phyloP scores from a whole-genome alignment of 2,888 invertebrate genomes.

The Scaptomyza caliginosa region DNA sequence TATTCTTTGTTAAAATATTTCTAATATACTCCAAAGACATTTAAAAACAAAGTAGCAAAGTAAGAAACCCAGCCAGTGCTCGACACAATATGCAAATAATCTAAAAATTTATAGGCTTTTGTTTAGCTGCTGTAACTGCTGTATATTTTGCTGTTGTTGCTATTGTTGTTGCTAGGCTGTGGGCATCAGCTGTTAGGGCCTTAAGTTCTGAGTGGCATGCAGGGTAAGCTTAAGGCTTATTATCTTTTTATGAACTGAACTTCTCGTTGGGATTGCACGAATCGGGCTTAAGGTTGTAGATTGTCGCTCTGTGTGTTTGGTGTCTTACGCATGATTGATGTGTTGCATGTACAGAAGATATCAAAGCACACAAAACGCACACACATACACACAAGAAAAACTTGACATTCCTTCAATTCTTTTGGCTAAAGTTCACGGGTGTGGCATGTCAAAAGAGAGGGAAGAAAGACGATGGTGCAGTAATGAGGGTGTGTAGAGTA shows the following conservation, averaged over 20 bases:
- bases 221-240: constrained; percentile 71
- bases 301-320: constrained; percentile 13
- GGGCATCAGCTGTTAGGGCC: constrained; percentile 52
- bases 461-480: neutral
- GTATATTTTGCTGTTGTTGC: constrained; percentile 24
- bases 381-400: constrained; percentile 38
- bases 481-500: constrained; percentile 13
- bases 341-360: constrained; percentile 63
- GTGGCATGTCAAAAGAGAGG: constrained; percentile 1
- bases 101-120: constrained; percentile 82
- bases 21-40: neutral
- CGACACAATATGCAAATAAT: constrained; percentile 82
- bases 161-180: constrained; percentile 2
- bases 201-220: constrained; percentile 65
- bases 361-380: constrained; percentile 13
- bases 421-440: constrained; percentile 57
- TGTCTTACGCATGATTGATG: constrained; percentile 63
- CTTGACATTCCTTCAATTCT: constrained; percentile 73
- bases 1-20: neutral
- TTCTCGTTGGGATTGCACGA: constrained; percentile 35
- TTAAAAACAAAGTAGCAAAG: constrained; percentile 4
- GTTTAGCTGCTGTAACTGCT: constrained; percentile 27
- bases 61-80: constrained; percentile 39
- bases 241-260: constrained; percentile 77
- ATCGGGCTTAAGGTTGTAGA: constrained; percentile 49